phyloP scores from a whole-genome alignment of 2,888 invertebrate genomes.

The Drosophila demipolita region DNA sequence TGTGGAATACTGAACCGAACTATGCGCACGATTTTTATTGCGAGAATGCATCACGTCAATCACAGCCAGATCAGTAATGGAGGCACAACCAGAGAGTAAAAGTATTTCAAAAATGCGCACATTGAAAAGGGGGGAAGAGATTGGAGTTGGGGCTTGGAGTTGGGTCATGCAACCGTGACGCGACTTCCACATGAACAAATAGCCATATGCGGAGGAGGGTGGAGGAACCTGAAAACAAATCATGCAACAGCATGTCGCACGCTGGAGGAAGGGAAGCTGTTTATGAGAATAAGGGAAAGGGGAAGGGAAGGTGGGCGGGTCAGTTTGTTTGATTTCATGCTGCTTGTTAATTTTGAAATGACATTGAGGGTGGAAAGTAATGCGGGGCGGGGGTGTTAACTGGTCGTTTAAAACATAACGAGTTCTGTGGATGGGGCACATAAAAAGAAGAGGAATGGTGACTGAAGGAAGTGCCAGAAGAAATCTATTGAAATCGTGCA shows the following conservation, averaged over 20 bases:
- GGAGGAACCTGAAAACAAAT: conserved; percentile 28
- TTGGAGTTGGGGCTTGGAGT: conserved; percentile 1
- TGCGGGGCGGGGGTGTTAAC: conserved; percentile 40
- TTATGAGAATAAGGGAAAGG: not conserved
- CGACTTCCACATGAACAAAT: conserved; percentile 61
- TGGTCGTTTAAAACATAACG: conserved; percentile 63
- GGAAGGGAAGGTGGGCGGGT: conserved; percentile 29
- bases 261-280: conserved; percentile 9
- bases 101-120: conserved; percentile 48
- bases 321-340: conserved; percentile 58
- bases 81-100: conserved; percentile 38
- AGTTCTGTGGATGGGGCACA: conserved; percentile 18
- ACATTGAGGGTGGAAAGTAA: conserved; percentile 24
- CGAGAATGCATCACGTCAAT: conserved; percentile 56
- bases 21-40: conserved; percentile 43
- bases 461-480: not conserved
- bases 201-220: conserved; percentile 14
- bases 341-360: conserved; percentile 50
- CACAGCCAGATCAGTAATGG: conserved; percentile 34
- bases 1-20: conserved; percentile 13
- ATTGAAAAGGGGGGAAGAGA: not conserved
- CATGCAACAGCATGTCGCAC: conserved; percentile 57
- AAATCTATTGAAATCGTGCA: conserved; percentile 25
- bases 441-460: not conserved
- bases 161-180: conserved; percentile 46